These are phyloP conservation scores for Cryptosula pallasiana DNA, from an alignment of 2,888 invertebrate species.

Conservation along the genomic window DNA sequence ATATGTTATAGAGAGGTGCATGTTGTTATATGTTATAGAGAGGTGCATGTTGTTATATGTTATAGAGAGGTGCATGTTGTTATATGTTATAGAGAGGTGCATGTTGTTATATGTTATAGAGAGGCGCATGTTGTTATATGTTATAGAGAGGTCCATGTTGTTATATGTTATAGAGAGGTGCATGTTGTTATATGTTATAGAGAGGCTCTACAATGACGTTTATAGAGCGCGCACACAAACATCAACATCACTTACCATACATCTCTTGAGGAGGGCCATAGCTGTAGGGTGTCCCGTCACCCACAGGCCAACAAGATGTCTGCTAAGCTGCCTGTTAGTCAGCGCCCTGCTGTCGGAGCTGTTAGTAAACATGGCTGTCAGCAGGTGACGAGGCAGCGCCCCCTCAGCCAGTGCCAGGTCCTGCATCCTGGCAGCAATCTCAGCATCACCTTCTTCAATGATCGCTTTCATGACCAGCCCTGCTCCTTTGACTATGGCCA, in stretches of 20 bases:
- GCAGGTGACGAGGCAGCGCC: constrained; percentile 84
- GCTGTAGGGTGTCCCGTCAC: constrained; percentile 88
- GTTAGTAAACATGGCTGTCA: constrained; percentile 79
- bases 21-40: too few relatives aligned
- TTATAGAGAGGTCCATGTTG: too few relatives aligned
- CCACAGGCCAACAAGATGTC: constrained; percentile 93
- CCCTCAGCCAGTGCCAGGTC: constrained; percentile 92
- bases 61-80: too few relatives aligned
- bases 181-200: too few relatives aligned
- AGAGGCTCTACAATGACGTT: too few relatives aligned
- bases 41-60: too few relatives aligned
- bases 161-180: too few relatives aligned
- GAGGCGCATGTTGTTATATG: too few relatives aligned
- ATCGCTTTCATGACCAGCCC: constrained; percentile 94
- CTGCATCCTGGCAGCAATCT: constrained; percentile 89
- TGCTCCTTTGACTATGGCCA: constrained; percentile 97
- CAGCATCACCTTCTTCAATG: constrained; percentile 92
- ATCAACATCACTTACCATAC: constrained; percentile 80
- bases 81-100: too few relatives aligned
- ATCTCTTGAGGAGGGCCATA: constrained; percentile 74
- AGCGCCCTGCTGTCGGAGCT: constrained; percentile 73
- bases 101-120: too few relatives aligned
- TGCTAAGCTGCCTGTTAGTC: constrained; percentile 79
- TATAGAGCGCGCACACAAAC: too few relatives aligned
- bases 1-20: too few relatives aligned